Conservation (phyloP, 1,140 invertebrate genomes). For the Microplitis demolitor region DNA sequence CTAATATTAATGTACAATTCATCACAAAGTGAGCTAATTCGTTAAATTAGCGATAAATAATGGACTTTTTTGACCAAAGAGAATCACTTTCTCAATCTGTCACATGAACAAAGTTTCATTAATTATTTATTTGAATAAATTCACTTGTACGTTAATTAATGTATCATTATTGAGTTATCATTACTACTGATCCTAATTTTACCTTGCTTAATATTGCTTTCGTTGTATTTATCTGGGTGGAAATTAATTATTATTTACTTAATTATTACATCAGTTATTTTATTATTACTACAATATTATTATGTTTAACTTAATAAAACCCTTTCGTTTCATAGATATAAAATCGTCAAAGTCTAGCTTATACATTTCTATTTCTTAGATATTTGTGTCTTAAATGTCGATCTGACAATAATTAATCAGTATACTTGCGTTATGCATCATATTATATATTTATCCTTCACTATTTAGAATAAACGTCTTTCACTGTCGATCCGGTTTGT, state of each 20-base stretch:
- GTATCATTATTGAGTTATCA: neutral
- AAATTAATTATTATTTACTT: conserved; percentile 38
- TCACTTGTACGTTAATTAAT: neutral
- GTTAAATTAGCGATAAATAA: neutral
- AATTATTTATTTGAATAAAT: neutral
- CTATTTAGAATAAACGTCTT: neutral
- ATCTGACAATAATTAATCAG: neutral
- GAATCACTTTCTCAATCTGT: neutral
- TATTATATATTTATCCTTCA: neutral
- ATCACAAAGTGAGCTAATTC: conserved; percentile 19
- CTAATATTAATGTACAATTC: conserved; percentile 25
- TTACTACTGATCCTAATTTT: conserved; percentile 7
- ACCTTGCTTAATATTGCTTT: conserved; percentile 63
- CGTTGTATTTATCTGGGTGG: conserved; percentile 59
- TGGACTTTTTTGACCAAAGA: neutral
- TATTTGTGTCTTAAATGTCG: too few relatives aligned
- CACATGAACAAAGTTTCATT: neutral
- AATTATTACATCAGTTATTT: conserved; percentile 14
- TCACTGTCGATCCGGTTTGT: neutral
- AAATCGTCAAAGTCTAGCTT: conserved; percentile 18
- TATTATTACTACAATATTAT: neutral
- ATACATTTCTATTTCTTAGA: conserved; percentile 8
- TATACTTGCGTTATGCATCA: conserved; percentile 1
- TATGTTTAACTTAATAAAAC: neutral
- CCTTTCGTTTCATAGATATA: conserved; percentile 8